Evolutionary conservation across 2,797 vertebrate genomes (phyloP), one percentile per base, ranked within the genome.

Genomic region (Enteromius viviparus): DNA sequence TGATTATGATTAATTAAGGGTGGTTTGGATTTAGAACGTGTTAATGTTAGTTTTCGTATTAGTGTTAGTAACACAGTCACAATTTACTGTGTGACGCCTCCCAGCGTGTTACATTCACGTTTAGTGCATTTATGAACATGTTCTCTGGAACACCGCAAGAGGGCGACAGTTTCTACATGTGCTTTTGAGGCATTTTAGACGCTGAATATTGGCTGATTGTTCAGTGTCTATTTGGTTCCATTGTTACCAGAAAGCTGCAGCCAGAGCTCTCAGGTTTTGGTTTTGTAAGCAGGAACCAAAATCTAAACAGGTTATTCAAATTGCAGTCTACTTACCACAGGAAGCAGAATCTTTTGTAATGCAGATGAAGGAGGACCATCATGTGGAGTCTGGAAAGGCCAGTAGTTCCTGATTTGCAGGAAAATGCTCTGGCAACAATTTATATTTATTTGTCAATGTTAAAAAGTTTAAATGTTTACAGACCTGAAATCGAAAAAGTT

Each of bases 161-260:
- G 94, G 91, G 93, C 93, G 91, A 74, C 90, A 90, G 93, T 91
- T 91, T 87, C 92, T 87, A 91, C 76, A 90, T 51, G 89, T 92
- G 90, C 45, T 47, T 17, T 51, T 85, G 71, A 23, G 37, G n/a
- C 55, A 10, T 47, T 53, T 40, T 14, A 80, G 29, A 53, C 23
- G 12, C 19, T 23, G 26, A 86, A 62, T 51, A 23, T 19, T 11
- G n/a, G 21, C 64, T 32, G 12, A 62, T 60, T 62, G 40, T 26
- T 8, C 58, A 21, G 17, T 21, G 58, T 51, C 76, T 29, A 37
- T 34, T 68, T 69, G 34, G 49, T 58, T 76, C 76, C 23, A 47
- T 47, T 58, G n/a, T 3, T 81, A 21, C 17, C 37, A 21, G 32
- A 58, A 29, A 14, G 37, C 34, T 42, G 78, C 47, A 53, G 45